Percentiles rank a stretch among this genome's conserved stretches.
Evolutionary conservation across 1,140 invertebrate genomes (phyloP).

Genomic region (Pemphigus obesinymphae): DNA sequence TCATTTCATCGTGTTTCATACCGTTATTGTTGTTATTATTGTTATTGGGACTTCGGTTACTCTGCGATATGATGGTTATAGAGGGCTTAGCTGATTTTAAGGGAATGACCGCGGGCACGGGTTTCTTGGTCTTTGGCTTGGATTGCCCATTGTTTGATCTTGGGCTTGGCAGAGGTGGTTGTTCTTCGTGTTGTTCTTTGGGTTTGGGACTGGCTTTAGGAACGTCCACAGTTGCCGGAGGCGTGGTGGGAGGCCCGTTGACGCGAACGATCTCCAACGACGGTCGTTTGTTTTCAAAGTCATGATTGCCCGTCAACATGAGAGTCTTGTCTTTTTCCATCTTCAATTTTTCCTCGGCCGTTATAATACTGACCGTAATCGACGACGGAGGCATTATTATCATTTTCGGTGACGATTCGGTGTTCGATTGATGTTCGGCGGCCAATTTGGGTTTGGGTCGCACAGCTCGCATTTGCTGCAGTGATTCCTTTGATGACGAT

Average conservation of each 20-base stretch:
- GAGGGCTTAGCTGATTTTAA: conserved; percentile 29
- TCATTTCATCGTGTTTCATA: conserved; percentile 3
- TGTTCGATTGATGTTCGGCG: not conserved
- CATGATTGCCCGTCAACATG: conserved; percentile 39
- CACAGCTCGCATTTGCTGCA: conserved; percentile 42
- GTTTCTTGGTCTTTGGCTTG: not conserved
- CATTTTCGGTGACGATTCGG: not conserved
- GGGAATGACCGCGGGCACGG: conserved; percentile 39
- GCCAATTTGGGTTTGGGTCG: conserved; percentile 32
- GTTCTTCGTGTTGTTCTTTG: conserved; percentile 21
- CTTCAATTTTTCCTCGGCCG: conserved; percentile 46
- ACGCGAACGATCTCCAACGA: conserved; percentile 49
- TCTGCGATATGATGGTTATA: conserved; percentile 2
- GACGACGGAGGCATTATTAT: conserved; percentile 45
- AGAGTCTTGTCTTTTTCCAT: conserved; percentile 47
- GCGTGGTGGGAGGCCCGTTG: conserved; percentile 43
- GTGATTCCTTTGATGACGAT: not conserved
- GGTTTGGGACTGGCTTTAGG: not conserved
- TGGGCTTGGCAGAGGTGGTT: not conserved
- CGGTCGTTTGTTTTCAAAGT: conserved; percentile 45
- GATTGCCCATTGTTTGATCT: not conserved
- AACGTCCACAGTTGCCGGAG: not conserved
- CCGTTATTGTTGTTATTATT: not conserved
- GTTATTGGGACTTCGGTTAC: not conserved
- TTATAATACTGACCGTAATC: conserved; percentile 48